Percentiles rank a stretch among this genome's conserved stretches.
These are phyloP conservation scores for Cataglyphis albicans DNA, from an alignment of 2,888 invertebrate species.

Conservation along the genomic window DNA sequence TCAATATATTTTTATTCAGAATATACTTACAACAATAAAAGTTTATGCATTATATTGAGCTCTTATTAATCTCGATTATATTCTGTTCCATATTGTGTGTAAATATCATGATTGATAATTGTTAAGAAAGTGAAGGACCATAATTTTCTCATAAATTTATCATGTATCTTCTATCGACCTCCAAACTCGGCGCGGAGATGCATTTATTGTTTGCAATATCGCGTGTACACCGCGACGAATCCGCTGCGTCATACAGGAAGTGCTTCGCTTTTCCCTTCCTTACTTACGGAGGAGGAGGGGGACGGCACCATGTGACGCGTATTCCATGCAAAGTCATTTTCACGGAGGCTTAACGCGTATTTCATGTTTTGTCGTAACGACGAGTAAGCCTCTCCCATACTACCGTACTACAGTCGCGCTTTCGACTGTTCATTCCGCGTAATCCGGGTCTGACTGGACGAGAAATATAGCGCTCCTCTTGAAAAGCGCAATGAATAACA, in stretches of 20 bases:
- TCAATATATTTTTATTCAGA: neutral
- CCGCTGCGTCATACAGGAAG: conserved; percentile 30
- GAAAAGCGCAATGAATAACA: conserved; percentile 70
- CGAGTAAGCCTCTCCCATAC: conserved; percentile 46
- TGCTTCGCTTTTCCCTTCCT: conserved; percentile 45
- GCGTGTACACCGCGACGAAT: conserved; percentile 10
- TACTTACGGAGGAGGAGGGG: conserved; percentile 51
- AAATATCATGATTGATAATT: neutral
- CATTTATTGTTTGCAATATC: conserved; percentile 34
- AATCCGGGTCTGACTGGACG: conserved; percentile 68
- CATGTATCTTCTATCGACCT: neutral
- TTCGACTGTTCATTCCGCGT: conserved; percentile 68
- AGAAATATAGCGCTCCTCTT: conserved; percentile 65
- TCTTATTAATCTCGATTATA: neutral
- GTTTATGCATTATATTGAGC: neutral
- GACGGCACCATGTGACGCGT: conserved; percentile 14
- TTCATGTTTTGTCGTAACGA: conserved; percentile 64
- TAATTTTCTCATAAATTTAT: conserved; percentile 7
- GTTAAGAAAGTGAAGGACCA: conserved; percentile 3
- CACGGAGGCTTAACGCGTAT: conserved; percentile 63
- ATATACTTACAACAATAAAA: neutral
- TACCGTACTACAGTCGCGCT: conserved; percentile 48
- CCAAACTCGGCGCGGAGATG: neutral
- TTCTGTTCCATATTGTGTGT: neutral
- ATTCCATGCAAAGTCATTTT: conserved; percentile 65